A percentile compares a stretch with the other conserved stretches of the same genome.
Evolutionary conservation across 2,113 vertebrate genomes (phyloP).

Genomic region (Trogon surrucura): DNA sequence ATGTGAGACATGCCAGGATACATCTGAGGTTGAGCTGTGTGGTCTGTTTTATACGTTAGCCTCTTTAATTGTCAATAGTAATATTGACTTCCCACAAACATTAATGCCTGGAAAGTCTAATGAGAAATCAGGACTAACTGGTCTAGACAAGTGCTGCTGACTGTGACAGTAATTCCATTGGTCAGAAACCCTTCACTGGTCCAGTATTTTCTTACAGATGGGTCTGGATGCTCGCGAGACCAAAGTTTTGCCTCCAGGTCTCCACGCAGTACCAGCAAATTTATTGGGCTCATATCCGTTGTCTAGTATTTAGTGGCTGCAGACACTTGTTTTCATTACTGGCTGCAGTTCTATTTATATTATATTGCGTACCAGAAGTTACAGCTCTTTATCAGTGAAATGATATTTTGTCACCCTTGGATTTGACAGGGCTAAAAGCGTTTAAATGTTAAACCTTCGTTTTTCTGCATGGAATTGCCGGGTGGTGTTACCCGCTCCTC

Average conservation of each 20-base stretch:
- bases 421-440: background rate
- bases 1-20: background rate
- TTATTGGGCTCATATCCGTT: background rate
- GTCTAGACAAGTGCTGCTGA: slow-evolving; percentile 22
- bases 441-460: background rate
- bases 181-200: slow-evolving; percentile 26
- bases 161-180: background rate
- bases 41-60: background rate
- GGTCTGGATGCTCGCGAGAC: background rate
- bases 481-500: background rate
- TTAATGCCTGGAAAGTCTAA: slow-evolving; percentile 26
- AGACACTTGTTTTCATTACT: background rate
- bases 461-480: background rate
- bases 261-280: background rate
- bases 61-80: background rate
- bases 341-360: background rate
- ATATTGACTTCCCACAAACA: background rate
- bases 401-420: background rate
- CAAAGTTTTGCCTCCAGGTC: background rate
- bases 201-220: background rate
- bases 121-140: background rate
- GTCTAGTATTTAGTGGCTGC: background rate
- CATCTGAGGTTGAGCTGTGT: background rate
- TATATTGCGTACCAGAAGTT: background rate
- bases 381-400: background rate